Base-by-base conservation (phyloP, 2,797 vertebrate species). In the Paratrypauchen microcephalus region DNA sequence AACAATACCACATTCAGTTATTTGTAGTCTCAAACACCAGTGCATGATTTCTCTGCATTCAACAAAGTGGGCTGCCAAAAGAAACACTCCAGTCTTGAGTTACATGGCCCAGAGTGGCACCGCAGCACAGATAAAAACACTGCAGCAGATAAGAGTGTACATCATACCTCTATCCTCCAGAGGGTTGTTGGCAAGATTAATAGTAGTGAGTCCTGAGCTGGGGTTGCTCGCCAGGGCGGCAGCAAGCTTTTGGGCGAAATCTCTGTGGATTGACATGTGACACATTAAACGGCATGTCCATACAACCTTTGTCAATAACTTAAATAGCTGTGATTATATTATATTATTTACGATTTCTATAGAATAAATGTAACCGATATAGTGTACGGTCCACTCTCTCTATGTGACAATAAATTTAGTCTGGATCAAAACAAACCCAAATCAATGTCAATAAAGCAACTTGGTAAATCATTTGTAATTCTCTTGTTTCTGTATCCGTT, bases 231-330 rank as follows among this genome's bases (percentile, higher is more conserved):
- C 92, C 74, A 99, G 93, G 72, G 96, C 96, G 83, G 87, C 87
- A 67, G 97, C 95, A 70, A 99, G 90, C 84, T 98, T 99, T 91
- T 98, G 97, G 76, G 96, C 96, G 94, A 98, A 98, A 90, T 98
- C 97, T 74, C 97, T 98, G 89, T 8, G 21, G 57, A 58, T 71
- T 39, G 21, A 26, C 8, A 61, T 32, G 19, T 0, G 18, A 55
- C 4, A 3, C n/a, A 9, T 23, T 13, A 55, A 3, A 55, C 52
- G 13, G 11, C n/a, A 23, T 23, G n/a, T 21, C 12, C 32, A 36
- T 11, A 12, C n/a, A 50, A 50, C 48, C n/a, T n/a, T 3, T n/a
- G 3, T 24, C 12, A 19, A 56, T 21, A 48, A 62, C 16, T 26
- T 56, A 24, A 15, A 56, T 56, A 26, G 23, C 1, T 26, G 15